A percentile compares a stretch with the other conserved stretches of the same genome.
phyloP scores from a whole-genome alignment of 2,113 vertebrate genomes.

The Calypte anna region DNA sequence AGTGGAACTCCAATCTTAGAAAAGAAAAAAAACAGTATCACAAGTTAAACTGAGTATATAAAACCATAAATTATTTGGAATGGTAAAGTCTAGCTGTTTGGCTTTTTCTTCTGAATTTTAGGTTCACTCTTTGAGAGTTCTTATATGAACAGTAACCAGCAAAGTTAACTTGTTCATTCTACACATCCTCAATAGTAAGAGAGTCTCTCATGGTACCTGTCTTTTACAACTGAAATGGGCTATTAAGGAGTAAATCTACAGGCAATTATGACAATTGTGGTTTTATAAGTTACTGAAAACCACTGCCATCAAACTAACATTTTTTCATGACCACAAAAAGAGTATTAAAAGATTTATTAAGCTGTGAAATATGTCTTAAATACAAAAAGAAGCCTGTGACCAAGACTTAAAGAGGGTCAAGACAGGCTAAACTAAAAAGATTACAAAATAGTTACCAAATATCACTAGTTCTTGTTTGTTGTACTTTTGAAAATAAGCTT shows the following conservation, averaged over 20 bases:
- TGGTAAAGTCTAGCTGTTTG: background rate
- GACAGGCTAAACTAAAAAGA: constrained; percentile 30
- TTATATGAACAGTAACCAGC: background rate
- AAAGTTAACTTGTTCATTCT: background rate
- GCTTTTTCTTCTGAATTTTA: background rate
- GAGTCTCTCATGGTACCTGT: background rate
- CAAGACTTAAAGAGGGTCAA: constrained; percentile 15
- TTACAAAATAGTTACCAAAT: constrained; percentile 46
- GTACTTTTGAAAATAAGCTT: constrained; percentile 28
- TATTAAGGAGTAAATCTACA: background rate
- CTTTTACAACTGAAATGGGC: background rate
- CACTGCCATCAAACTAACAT: background rate
- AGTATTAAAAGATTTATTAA: background rate
- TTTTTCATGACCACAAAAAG: background rate
- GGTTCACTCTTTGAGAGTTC: background rate
- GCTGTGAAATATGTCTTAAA: background rate
- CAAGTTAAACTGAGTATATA: background rate
- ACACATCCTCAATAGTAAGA: background rate
- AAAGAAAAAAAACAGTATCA: background rate
- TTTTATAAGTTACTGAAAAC: background rate
- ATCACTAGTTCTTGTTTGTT: background rate
- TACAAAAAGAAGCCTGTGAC: constrained; percentile 2
- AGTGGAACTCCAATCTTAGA: background rate
- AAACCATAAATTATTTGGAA: background rate
- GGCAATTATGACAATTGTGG: rapidly evolving